Evolutionary conservation across 2,113 vertebrate species (phyloP), one percentile per base, ranked within the genome.

Genomic region (Papio anubis): DNA sequence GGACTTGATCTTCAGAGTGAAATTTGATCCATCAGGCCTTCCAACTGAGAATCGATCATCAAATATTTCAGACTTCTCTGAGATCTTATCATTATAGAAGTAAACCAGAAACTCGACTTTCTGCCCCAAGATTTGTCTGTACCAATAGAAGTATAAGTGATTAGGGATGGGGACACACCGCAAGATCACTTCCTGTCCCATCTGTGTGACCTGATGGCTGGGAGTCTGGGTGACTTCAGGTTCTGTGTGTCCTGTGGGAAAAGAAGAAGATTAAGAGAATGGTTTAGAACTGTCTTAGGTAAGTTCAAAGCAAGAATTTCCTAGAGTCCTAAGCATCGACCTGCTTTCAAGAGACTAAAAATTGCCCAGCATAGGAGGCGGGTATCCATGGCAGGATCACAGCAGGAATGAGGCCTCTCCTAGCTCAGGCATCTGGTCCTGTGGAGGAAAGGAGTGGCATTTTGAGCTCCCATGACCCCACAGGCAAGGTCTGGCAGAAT

Each of bases 1-100:
- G 55, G 96, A 25, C 10, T 90, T 57, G 64, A 98, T 97, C 72
- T 96, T 87, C 61, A 96, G 55, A 7, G 38, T 88, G 32, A 82
- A 92, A 59, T 38, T 10, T 14, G 64, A 73, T 17, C 1, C 1
- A 0, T 17, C 1, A 1, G 21, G 2, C 38, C 38, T 84, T 35
- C 12, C 20, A 8, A 72, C 52, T 35, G 72, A 89, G 66, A 89
- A 96, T 30, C 11, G 16, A n/a, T 79, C 59, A 0, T 35, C 76
- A 3, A 82, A 45, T 16, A 84, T 64, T 25, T 88, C 23, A 64
- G 88, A 84, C 21, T 76, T 45, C 0, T 88, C 68, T 1, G 6
- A 0, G 14, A 8, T 0, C 0, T 72, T 18, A 25, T 70, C 35
- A 35, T 8, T 43, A 23, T 48, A 72, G 10, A 92, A 92, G 38